These are phyloP conservation scores for Fregata magnificens DNA, from an alignment of 2,113 vertebrate genomes.

Conservation along the genomic window DNA sequence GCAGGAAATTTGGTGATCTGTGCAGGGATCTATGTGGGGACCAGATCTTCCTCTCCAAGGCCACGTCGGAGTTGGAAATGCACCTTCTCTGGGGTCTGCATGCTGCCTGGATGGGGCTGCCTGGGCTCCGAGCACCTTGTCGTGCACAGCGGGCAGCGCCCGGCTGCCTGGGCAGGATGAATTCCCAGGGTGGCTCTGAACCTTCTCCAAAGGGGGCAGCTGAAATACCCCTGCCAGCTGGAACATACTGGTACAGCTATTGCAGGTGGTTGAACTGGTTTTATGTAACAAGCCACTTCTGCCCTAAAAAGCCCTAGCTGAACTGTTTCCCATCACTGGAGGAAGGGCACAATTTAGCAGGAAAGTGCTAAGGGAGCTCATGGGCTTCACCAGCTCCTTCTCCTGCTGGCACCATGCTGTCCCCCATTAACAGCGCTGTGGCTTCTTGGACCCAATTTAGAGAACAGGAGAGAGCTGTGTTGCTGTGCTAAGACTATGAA, in stretches of 20 bases:
- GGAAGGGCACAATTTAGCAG: neutral
- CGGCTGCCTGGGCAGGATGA: neutral
- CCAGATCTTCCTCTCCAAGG: neutral
- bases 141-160: neutral
- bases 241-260: neutral
- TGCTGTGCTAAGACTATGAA: neutral
- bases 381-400: neutral
- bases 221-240: neutral
- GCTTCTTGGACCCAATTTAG: neutral
- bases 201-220: neutral
- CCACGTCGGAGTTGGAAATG: neutral
- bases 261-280: neutral
- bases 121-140: neutral
- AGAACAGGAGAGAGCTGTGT: fast-evolving
- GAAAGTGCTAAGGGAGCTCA: neutral
- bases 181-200: neutral
- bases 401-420: neutral
- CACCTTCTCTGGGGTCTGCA: neutral
- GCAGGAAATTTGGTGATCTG: neutral
- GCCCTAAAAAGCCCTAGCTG: neutral
- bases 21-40: neutral
- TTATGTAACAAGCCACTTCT: neutral
- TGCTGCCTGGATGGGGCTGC: neutral
- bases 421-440: neutral
- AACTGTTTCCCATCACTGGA: neutral